Conservation (phyloP, 2,888 invertebrate species). For the Cheilosia urbana region DNA sequence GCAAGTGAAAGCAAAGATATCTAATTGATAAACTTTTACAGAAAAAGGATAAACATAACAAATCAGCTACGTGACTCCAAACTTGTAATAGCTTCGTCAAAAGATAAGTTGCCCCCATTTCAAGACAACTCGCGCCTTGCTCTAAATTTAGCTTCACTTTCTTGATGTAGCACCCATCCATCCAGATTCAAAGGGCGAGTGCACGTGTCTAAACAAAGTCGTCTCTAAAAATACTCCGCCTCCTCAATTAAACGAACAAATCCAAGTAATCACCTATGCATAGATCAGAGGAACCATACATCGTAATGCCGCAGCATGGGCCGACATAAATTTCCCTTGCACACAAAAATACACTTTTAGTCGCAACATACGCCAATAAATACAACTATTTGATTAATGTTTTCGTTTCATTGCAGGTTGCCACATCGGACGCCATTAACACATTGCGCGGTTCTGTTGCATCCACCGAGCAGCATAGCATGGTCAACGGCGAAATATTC, state of each 20-base stretch:
- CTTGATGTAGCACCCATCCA: not conserved
- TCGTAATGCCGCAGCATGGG: not conserved
- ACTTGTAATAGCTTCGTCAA: too few species aligned
- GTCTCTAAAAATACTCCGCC: not conserved
- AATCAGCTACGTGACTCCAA: too few species aligned
- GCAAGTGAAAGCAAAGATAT: too few species aligned
- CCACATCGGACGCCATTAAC: constrained; percentile 53
- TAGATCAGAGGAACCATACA: not conserved
- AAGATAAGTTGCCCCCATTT: not conserved
- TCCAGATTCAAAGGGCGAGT: not conserved
- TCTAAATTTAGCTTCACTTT: not conserved
- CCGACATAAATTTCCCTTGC: not conserved
- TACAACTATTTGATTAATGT: constrained; percentile 50
- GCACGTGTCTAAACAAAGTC: constrained; percentile 2
- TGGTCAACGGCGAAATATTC: constrained; percentile 45
- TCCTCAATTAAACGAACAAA: not conserved
- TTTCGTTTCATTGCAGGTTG: constrained; percentile 61
- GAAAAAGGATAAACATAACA: too few species aligned
- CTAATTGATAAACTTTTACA: too few species aligned
- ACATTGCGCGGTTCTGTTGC: constrained; percentile 53
- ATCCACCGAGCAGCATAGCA: constrained; percentile 50
- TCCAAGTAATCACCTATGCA: not conserved
- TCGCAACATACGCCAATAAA: not conserved
- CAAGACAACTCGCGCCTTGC: not conserved
- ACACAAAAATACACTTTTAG: not conserved